Evolutionary conservation across 2,797 vertebrate genomes (phyloP), one percentile per base, ranked within the genome.

Genomic region (Sitta carolinensis): DNA sequence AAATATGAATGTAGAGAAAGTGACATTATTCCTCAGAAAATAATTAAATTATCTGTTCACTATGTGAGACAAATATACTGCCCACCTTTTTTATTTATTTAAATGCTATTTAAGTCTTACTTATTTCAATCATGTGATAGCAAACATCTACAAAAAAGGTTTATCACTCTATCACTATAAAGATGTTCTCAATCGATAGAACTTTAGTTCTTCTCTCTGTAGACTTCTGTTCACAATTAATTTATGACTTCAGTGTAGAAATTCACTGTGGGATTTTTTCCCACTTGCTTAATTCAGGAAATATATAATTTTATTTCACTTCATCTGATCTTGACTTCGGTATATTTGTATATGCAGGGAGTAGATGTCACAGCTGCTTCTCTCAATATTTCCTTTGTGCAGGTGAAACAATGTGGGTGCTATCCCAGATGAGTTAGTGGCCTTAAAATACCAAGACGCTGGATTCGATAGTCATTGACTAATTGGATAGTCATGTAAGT

Each of bases 381-480:
- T 86, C 42, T 81, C 80, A 88, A 4, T 85, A 91, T 93, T 89
- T 77, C 45, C 89, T 89, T 84, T 72, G 83, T 80, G 38, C 34
- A 72, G 54, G 30, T 80, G 72, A 70, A 91, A 64, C 30, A 70
- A 62, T 17, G 48, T 45, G 12, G 19, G 80, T 81, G 42, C 58
- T 90, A 13, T 58, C 42, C 50, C 42, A 4, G 9, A 58, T 0
- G 9, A 89, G 32, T 40, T 57, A 66, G 50, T 89, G 64, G 16
- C 68, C 61, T 58, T 87, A 47, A 63, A 77, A 68, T 54, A 52
- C 47, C 45, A 77, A 82, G 63, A 32, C 52, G 40, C 2, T 67
- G 79, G 73, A 83, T 85, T 93, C 80, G 48, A 57, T 42, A 86
- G 19, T 92, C 4, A 13, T 42, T 62, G 62, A 69, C 30, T 84